Evolutionary conservation across 1,140 invertebrate species (phyloP).

Genomic region (Cryptotermes secundus): DNA sequence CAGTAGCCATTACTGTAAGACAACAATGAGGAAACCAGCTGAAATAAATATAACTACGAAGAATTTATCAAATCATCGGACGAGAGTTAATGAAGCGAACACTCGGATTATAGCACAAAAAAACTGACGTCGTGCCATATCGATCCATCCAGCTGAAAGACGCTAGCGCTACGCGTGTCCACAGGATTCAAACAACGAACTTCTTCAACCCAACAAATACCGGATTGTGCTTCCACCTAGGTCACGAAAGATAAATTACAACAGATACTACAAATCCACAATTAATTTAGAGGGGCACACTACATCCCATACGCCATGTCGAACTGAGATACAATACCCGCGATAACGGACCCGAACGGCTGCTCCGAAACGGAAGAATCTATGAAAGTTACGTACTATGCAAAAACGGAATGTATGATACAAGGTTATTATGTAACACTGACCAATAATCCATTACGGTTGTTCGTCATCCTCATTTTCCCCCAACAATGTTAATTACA

Average conservation of each 20-base stretch:
- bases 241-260: background rate
- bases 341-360: too few species aligned
- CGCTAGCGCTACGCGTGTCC: background rate
- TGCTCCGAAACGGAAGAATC: too few species aligned
- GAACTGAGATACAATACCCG: too few species aligned
- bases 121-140: constrained; percentile 1
- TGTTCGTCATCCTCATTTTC: too few species aligned
- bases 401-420: too few species aligned
- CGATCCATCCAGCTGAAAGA: background rate
- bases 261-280: background rate
- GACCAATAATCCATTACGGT: too few species aligned
- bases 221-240: constrained; percentile 5
- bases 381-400: too few species aligned
- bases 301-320: too few species aligned
- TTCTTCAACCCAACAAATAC: background rate
- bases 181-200: background rate
- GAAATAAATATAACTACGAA: background rate
- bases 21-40: too few species aligned
- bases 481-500: too few species aligned
- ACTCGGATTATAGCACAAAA: background rate
- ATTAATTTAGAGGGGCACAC: too few species aligned
- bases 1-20: background rate
- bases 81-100: background rate
- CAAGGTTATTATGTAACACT: too few species aligned
- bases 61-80: background rate